phyloP scores from a whole-genome alignment of 2,113 vertebrate genomes.

The Aix galericulata region DNA sequence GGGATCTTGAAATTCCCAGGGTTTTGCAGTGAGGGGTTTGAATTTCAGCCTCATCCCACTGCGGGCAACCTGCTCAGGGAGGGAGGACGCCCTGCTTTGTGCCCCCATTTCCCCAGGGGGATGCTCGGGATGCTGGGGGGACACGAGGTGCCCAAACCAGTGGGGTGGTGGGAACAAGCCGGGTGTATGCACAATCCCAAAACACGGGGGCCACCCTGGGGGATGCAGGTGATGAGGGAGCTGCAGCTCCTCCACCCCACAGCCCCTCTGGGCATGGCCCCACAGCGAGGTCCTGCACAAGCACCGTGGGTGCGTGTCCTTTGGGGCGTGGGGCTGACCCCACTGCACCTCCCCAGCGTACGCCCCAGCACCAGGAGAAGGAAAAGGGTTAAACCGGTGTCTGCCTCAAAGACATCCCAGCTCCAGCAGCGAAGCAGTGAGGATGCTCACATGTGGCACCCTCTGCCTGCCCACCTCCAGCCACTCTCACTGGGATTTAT shows the following conservation, averaged over 20 bases:
- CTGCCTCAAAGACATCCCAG: constrained; percentile 13
- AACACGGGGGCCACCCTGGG: background rate
- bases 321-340: background rate
- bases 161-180: background rate
- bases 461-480: background rate
- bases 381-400: constrained; percentile 10
- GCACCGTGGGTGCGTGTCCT: too few relatives aligned
- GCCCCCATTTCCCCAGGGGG: background rate
- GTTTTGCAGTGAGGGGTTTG: background rate
- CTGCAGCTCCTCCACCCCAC: too few relatives aligned
- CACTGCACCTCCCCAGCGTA: background rate
- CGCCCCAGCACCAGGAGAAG: background rate
- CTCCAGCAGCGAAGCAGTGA: background rate
- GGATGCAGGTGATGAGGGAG: background rate
- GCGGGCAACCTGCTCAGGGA: background rate
- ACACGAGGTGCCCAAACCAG: background rate
- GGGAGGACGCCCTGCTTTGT: background rate
- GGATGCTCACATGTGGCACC: background rate
- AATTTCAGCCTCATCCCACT: background rate
- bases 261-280: too few relatives aligned
- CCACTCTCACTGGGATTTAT: background rate
- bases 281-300: background rate
- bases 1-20: background rate
- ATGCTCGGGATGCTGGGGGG: rapidly evolving
- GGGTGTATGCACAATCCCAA: background rate